Evolutionary conservation across 2,113 vertebrate genomes (phyloP).

Genomic region (Dissostichus mawsoni): DNA sequence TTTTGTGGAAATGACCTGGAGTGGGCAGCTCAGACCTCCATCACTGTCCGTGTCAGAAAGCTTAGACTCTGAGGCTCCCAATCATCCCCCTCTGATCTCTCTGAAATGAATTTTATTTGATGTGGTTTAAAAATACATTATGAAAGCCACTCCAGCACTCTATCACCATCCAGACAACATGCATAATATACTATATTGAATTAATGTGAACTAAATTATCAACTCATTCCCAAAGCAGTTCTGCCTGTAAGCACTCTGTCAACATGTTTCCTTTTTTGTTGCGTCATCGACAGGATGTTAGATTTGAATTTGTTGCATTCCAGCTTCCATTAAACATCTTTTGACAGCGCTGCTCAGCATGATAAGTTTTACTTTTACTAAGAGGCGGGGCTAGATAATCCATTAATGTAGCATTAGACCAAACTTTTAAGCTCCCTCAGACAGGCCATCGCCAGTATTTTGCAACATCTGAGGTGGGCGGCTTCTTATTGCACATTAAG

Average conservation of each 20-base stretch:
- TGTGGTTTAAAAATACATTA: conserved; percentile 76
- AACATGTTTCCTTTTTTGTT: conserved; percentile 54
- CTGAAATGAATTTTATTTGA: conserved; percentile 70
- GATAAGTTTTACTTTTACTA: conserved; percentile 63
- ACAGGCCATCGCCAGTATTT: conserved; percentile 64
- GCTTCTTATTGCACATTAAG: conserved; percentile 75
- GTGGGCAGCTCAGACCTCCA: conserved; percentile 67
- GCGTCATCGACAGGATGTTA: conserved; percentile 55
- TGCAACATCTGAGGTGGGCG: conserved; percentile 66
- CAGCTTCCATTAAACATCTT: conserved; percentile 60
- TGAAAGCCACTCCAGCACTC: conserved; percentile 65
- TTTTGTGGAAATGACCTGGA: conserved; percentile 70
- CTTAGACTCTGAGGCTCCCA: conserved; percentile 61
- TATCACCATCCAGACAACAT: conserved; percentile 48
- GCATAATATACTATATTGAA: conserved; percentile 54
- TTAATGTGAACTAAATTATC: conserved; percentile 73
- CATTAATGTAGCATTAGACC: conserved; percentile 74
- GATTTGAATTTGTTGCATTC: conserved; percentile 64
- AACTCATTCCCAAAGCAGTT: conserved; percentile 65
- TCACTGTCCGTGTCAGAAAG: conserved; percentile 60
- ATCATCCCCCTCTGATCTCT: conserved; percentile 50
- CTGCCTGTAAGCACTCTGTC: conserved; percentile 50
- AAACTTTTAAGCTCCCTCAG: conserved; percentile 77
- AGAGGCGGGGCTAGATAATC: conserved; percentile 63
- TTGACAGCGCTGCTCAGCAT: conserved; percentile 64